Evolutionary conservation across 2,113 vertebrate genomes (phyloP).

Genomic region (Cyanoderma ruficeps): DNA sequence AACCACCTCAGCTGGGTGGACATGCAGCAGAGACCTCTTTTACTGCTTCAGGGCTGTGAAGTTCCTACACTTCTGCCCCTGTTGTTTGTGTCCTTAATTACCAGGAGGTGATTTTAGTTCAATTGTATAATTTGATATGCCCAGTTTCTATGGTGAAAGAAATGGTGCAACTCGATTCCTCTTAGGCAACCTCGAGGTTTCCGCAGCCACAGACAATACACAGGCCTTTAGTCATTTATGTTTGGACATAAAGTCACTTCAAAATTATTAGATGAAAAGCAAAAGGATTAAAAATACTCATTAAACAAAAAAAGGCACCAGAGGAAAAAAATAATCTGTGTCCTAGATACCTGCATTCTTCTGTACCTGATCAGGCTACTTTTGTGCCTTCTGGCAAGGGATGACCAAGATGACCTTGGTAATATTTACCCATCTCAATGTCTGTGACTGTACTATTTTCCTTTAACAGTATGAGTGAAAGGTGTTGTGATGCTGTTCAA

Average conservation of each 20-base stretch:
- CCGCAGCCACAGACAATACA: background rate
- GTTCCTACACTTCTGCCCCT: background rate
- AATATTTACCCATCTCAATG: background rate
- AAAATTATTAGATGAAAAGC: background rate
- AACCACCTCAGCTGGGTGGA: accelerated
- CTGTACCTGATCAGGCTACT: background rate
- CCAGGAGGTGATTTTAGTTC: background rate
- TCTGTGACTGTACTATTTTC: background rate
- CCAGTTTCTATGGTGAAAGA: background rate
- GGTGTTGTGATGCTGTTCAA: background rate
- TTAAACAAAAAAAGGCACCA: background rate
- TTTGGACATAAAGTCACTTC: background rate
- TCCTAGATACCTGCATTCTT: background rate
- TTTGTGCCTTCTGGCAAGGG: background rate
- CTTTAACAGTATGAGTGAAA: background rate
- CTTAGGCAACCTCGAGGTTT: background rate
- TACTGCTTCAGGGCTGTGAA: background rate
- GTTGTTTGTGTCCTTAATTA: background rate
- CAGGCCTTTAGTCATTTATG: background rate
- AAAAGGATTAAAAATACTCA: background rate
- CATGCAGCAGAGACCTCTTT: background rate
- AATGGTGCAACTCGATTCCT: background rate
- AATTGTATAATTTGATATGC: background rate
- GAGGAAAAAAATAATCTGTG: background rate
- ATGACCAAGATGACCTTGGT: background rate